Percentiles rank a stretch among this genome's conserved stretches.
Conservation (phyloP, 2,797 vertebrate genomes). For the Erethizon dorsatum region DNA sequence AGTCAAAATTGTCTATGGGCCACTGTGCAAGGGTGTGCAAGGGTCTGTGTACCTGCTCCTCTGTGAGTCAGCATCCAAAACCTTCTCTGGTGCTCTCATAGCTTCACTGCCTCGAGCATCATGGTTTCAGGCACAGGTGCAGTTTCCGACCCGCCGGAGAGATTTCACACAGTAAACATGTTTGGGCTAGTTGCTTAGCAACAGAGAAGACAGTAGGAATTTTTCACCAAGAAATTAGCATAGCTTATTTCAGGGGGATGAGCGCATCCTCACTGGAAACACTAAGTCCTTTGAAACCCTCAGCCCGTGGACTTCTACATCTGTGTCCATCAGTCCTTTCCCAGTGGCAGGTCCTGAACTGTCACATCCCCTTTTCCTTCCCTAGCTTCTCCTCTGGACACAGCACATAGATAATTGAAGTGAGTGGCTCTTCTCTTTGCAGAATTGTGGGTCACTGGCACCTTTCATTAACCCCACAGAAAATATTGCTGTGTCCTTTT, state of each 20-base stretch:
- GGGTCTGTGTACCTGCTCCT: neutral
- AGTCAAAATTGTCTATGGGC: neutral
- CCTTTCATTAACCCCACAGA: neutral
- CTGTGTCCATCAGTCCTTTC: neutral
- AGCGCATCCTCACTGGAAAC: constrained; percentile 74
- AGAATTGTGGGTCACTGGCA: rapidly evolving
- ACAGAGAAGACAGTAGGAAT: constrained; percentile 78
- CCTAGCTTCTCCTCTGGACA: neutral
- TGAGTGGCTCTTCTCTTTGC: neutral
- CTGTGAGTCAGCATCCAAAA: neutral
- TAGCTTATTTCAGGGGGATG: constrained; percentile 80
- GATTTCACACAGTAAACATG: constrained; percentile 78
- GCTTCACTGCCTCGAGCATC: neutral
- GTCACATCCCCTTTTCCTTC: neutral
- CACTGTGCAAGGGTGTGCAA: neutral
- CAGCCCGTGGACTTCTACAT: rapidly evolving
- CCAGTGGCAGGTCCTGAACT: neutral
- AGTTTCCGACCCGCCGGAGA: constrained; percentile 49
- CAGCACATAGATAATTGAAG: neutral
- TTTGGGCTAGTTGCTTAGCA: constrained; percentile 86
- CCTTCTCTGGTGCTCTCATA: neutral
- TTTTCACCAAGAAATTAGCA: constrained; percentile 77
- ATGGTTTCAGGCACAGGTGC: neutral
- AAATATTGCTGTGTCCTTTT: neutral
- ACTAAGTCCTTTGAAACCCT: constrained; percentile 73